A percentile compares a stretch with the other conserved stretches of the same genome.
phyloP scores from a whole-genome alignment of 2,113 vertebrate genomes.

The Hassar affinis region DNA sequence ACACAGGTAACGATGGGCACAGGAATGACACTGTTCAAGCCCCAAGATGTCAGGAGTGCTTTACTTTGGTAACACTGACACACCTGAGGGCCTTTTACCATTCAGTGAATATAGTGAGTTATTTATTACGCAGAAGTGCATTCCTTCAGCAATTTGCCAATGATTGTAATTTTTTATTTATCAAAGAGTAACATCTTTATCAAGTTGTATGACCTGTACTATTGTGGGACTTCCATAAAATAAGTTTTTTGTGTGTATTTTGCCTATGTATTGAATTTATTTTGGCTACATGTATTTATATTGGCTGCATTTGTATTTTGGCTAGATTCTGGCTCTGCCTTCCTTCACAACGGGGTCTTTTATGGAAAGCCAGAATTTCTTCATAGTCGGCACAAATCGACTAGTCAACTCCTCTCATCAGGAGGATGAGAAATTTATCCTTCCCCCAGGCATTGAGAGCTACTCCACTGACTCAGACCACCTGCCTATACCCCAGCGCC shows the following conservation, averaged over 20 bases:
- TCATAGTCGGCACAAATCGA: constrained; percentile 50
- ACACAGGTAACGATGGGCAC: constrained; percentile 44
- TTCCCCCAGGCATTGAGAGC: constrained; percentile 69
- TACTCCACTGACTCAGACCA: constrained; percentile 76
- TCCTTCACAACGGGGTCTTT: not conserved
- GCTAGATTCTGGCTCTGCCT: not conserved
- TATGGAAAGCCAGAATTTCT: not conserved
- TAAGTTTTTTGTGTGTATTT: not conserved
- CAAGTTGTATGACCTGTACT: not conserved
- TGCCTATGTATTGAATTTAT: no score
- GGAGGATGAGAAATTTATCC: constrained; percentile 65
- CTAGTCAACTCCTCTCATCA: constrained; percentile 60
- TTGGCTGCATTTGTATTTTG: not conserved
- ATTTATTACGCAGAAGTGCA: not conserved
- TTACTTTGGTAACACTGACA: not conserved
- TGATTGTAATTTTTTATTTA: not conserved
- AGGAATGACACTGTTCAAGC: not conserved
- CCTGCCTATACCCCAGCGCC: constrained; percentile 72
- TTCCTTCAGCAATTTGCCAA: not conserved
- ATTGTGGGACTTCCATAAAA: not conserved
- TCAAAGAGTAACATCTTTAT: not conserved
- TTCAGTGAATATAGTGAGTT: not conserved
- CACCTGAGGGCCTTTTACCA: not conserved
- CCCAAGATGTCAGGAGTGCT: not conserved
- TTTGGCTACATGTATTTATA: no score